phyloP scores from a whole-genome alignment of 2,113 vertebrate species.

The Cyanoramphus novaezelandiae region DNA sequence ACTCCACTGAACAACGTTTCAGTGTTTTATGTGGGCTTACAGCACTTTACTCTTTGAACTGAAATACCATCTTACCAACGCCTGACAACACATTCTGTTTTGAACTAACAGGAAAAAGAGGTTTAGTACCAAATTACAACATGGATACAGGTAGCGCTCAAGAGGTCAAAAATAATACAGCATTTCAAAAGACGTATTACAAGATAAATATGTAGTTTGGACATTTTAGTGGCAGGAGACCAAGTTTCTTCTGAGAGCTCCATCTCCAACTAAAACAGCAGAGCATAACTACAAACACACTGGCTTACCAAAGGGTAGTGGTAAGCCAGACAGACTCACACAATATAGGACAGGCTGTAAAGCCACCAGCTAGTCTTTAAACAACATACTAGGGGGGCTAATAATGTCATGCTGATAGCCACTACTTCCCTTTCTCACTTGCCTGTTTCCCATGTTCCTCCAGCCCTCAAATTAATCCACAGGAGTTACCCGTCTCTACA shows the following conservation, averaged over 20 bases:
- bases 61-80: not conserved
- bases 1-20: not conserved
- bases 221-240: constrained; percentile 50
- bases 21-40: not conserved
- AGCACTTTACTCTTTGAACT: not conserved
- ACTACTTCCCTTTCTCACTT: not conserved
- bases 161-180: constrained; percentile 37
- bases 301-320: constrained; percentile 7
- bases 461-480: not conserved
- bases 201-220: constrained; percentile 55
- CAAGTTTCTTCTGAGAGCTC: constrained; percentile 23
- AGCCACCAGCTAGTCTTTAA: not conserved
- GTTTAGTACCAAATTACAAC: not conserved
- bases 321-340: constrained; percentile 45
- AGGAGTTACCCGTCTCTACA: not conserved
- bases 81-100: not conserved
- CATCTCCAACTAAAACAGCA: constrained; percentile 67
- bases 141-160: constrained; percentile 18
- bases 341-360: not conserved
- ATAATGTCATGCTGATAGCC: not conserved
- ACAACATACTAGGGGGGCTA: not conserved
- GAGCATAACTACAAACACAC: constrained; percentile 39
- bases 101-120: not conserved
- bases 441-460: not conserved
- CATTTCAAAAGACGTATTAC: constrained; percentile 22